phyloP scores from a whole-genome alignment of 2,888 invertebrate genomes.

The Pecten maximus region DNA sequence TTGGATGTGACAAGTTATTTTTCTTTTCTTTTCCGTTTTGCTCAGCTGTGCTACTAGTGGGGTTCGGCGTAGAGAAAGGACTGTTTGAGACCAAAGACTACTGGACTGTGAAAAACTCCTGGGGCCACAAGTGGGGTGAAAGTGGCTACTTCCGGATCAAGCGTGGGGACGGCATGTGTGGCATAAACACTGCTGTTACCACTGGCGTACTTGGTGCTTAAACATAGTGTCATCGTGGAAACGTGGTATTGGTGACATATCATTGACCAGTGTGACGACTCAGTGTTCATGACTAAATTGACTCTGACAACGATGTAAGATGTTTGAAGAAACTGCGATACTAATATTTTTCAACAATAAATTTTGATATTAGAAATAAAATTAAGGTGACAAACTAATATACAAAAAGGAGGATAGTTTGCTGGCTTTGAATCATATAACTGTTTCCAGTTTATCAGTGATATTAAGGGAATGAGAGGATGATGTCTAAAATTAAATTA shows the following conservation, averaged over 20 bases:
- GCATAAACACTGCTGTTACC: slow-evolving; percentile 77
- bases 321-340: no score
- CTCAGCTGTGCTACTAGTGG: slow-evolving; percentile 76
- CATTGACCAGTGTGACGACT: no score
- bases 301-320: no score
- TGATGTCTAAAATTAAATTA: no score
- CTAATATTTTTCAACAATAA: no score
- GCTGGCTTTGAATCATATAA: no score
- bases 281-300: no score
- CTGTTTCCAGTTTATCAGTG: no score
- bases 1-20: background rate
- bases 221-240: background rate
- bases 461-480: no score
- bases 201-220: slow-evolving; percentile 66
- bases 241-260: background rate
- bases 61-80: slow-evolving; percentile 72
- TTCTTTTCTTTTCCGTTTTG: slow-evolving; percentile 37
- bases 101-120: slow-evolving; percentile 78
- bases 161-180: slow-evolving; percentile 73
- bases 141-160: slow-evolving; percentile 75
- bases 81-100: slow-evolving; percentile 68
- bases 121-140: slow-evolving; percentile 78
- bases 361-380: no score
- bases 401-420: no score
- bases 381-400: no score